Percentiles rank a stretch among this genome's conserved stretches.
These are phyloP conservation scores for Esox masquinongy DNA, from an alignment of 2,797 vertebrate species.

Conservation along the genomic window DNA sequence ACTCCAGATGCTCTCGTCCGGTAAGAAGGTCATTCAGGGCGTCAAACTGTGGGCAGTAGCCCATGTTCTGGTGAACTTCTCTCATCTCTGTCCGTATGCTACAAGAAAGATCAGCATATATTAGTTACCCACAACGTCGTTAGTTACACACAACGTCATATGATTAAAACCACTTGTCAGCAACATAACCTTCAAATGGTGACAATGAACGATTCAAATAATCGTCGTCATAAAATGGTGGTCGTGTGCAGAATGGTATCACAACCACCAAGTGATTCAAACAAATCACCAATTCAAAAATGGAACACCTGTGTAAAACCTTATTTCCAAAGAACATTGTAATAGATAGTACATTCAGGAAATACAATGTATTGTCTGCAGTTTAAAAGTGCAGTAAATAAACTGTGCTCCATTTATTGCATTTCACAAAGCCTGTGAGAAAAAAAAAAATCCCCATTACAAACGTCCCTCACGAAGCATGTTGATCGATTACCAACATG, in stretches of 20 bases:
- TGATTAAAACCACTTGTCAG: background rate
- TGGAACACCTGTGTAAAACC: background rate
- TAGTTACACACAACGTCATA: background rate
- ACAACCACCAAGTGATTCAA: background rate
- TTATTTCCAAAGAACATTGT: background rate
- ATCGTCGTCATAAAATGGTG: background rate
- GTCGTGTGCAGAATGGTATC: background rate
- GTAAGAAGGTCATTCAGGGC: slow-evolving; percentile 93
- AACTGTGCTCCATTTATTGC: too few relatives aligned
- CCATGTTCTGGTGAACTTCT: slow-evolving; percentile 92
- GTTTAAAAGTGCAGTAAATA: background rate
- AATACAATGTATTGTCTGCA: background rate
- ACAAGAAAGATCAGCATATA: slow-evolving; percentile 3
- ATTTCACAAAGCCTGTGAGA: background rate
- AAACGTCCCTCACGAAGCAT: background rate
- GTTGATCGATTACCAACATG: background rate
- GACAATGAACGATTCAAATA: background rate
- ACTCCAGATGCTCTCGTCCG: slow-evolving; percentile 92
- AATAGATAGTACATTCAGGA: background rate
- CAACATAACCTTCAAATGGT: background rate
- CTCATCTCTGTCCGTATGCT: slow-evolving; percentile 90
- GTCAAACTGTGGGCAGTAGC: slow-evolving; percentile 97
- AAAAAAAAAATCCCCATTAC: background rate
- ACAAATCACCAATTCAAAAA: background rate
- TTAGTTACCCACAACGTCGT: background rate